Evolutionary conservation across 2,113 vertebrate species (phyloP).

Genomic region (Xenopus tropicalis): DNA sequence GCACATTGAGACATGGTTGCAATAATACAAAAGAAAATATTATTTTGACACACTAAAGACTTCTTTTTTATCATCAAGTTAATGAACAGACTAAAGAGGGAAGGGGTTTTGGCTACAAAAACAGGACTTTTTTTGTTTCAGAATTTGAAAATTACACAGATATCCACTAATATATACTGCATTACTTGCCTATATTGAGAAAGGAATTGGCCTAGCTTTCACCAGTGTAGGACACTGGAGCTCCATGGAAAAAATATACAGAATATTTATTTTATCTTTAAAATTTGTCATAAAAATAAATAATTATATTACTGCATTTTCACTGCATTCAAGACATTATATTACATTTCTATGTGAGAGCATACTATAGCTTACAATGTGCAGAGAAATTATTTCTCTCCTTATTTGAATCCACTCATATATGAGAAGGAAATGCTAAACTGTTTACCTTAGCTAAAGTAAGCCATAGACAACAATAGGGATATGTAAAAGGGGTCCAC

Average conservation of each 20-base stretch:
- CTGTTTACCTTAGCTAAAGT: too few species aligned
- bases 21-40: neutral
- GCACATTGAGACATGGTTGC: neutral
- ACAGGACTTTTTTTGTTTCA: too few species aligned
- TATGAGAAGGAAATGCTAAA: too few species aligned
- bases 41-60: neutral
- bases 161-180: neutral
- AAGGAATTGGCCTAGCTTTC: neutral
- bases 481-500: too few species aligned
- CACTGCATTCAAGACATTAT: neutral
- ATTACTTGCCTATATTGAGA: neutral
- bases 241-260: neutral
- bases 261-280: neutral
- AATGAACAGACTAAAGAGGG: neutral
- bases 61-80: neutral
- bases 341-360: too few species aligned
- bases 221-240: neutral
- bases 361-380: too few species aligned
- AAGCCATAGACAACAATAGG: too few species aligned
- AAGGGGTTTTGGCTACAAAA: too few species aligned
- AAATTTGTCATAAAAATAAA: neutral
- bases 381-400: too few species aligned
- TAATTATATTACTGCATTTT: neutral
- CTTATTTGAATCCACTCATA: too few species aligned
- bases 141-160: too few species aligned